These are phyloP conservation scores for Cybosia mesomella DNA, from an alignment of 2,888 invertebrate species.

Conservation along the genomic window DNA sequence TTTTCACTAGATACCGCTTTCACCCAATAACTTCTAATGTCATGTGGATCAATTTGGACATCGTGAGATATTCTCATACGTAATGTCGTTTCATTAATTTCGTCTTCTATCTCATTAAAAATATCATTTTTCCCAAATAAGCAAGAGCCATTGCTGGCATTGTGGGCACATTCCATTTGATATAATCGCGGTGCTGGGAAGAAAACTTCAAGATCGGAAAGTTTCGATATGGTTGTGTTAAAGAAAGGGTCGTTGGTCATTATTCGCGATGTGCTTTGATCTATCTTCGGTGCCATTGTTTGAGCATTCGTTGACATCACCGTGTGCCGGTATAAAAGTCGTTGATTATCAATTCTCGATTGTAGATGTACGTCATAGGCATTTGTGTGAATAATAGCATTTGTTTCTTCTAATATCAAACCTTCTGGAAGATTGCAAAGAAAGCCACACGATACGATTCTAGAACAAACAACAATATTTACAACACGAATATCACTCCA, in stretches of 20 bases:
- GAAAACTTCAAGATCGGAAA: slow-evolving; percentile 85
- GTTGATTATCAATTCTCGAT: slow-evolving; percentile 68
- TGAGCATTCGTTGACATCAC: slow-evolving; percentile 66
- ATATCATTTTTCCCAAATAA: slow-evolving; percentile 69
- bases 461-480: slow-evolving; percentile 50
- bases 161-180: slow-evolving; percentile 70
- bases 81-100: slow-evolving; percentile 57
- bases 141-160: slow-evolving; percentile 74
- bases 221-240: slow-evolving; percentile 85
- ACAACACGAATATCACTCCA: not conserved
- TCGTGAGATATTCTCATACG: slow-evolving; percentile 73
- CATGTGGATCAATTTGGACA: slow-evolving; percentile 58
- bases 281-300: slow-evolving; percentile 72
- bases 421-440: slow-evolving; percentile 83
- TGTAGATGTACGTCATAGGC: slow-evolving; percentile 86
- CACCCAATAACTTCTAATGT: slow-evolving; percentile 70
- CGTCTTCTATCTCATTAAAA: slow-evolving; percentile 64
- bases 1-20: slow-evolving; percentile 67
- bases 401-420: slow-evolving; percentile 75
- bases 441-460: slow-evolving; percentile 87
- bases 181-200: slow-evolving; percentile 88
- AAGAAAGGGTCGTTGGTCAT: slow-evolving; percentile 87
- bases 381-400: slow-evolving; percentile 79
- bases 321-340: slow-evolving; percentile 78
- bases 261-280: slow-evolving; percentile 84